A percentile compares a stretch with the other conserved stretches of the same genome.
Conservation (phyloP, 2,888 invertebrate genomes). For the Napeogenes inachia region DNA sequence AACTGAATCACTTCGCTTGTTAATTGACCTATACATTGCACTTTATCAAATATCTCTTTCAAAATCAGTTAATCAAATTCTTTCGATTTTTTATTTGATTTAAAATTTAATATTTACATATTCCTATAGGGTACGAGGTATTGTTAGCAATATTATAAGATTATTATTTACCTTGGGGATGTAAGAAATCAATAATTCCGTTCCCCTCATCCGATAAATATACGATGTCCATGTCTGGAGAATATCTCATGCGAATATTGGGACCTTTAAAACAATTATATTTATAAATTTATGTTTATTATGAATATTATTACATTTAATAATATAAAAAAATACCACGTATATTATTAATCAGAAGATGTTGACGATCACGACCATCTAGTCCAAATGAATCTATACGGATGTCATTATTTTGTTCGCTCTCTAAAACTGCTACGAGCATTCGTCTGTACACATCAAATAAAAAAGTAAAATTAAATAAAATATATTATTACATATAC, state of each 20-base stretch:
- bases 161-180: constrained; percentile 72
- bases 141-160: too few species aligned
- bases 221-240: constrained; percentile 75
- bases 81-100: too few species aligned
- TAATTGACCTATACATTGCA: neutral
- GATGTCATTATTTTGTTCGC: constrained; percentile 47
- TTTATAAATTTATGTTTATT: neutral
- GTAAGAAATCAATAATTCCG: constrained; percentile 81
- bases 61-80: too few species aligned
- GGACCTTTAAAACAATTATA: constrained; percentile 55
- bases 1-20: too few species aligned
- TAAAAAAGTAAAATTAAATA: neutral
- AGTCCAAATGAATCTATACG: constrained; percentile 83
- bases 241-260: constrained; percentile 71
- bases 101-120: too few species aligned
- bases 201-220: constrained; percentile 82
- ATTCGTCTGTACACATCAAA: constrained; percentile 67
- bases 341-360: constrained; percentile 49
- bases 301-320: neutral
- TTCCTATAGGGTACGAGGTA: too few species aligned
- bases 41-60: neutral
- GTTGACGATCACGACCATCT: constrained; percentile 76
- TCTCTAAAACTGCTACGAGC: constrained; percentile 78
- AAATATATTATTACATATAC: neutral
- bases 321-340: constrained; percentile 41